Conservation (phyloP, 2,888 invertebrate genomes). For the Gandaritis pyraliata region DNA sequence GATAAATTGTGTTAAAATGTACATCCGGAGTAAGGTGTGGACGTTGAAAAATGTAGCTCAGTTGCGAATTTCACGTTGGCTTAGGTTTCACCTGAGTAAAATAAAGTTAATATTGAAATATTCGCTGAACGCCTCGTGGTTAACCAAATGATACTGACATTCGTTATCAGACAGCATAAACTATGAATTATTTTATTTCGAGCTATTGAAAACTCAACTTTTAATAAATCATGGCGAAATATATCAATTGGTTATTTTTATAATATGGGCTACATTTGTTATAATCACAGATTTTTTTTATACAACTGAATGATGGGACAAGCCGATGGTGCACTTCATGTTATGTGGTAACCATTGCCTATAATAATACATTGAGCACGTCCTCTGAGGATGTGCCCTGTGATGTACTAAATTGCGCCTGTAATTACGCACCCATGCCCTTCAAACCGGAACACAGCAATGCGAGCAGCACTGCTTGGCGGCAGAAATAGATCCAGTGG, state of each 20-base stretch:
- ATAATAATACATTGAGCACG: too few relatives aligned
- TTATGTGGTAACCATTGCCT: too few relatives aligned
- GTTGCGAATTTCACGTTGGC: constrained; percentile 32
- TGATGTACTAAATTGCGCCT: too few relatives aligned
- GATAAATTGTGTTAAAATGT: constrained; percentile 40
- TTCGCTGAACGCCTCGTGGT: constrained; percentile 1
- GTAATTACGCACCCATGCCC: too few relatives aligned
- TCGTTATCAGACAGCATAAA: background rate
- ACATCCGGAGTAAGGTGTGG: constrained; percentile 37
- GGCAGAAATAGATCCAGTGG: too few relatives aligned
- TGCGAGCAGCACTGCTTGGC: too few relatives aligned
- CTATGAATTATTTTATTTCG: background rate
- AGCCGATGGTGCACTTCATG: too few relatives aligned
- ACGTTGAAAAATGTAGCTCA: constrained; percentile 41
- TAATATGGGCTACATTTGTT: too few relatives aligned
- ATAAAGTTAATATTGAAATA: constrained; percentile 24
- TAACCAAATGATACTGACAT: constrained; percentile 9
- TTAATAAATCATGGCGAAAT: background rate
- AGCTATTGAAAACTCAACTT: background rate
- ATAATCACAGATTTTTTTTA: too few relatives aligned
- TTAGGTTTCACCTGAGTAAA: constrained; percentile 25
- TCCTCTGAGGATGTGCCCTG: too few relatives aligned
- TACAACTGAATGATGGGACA: too few relatives aligned
- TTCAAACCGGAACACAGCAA: too few relatives aligned
- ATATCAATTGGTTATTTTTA: background rate